Evolutionary conservation across 2,797 vertebrate genomes (phyloP), one percentile per base, ranked within the genome.

Genomic region (Alexandromys oeconomus): DNA sequence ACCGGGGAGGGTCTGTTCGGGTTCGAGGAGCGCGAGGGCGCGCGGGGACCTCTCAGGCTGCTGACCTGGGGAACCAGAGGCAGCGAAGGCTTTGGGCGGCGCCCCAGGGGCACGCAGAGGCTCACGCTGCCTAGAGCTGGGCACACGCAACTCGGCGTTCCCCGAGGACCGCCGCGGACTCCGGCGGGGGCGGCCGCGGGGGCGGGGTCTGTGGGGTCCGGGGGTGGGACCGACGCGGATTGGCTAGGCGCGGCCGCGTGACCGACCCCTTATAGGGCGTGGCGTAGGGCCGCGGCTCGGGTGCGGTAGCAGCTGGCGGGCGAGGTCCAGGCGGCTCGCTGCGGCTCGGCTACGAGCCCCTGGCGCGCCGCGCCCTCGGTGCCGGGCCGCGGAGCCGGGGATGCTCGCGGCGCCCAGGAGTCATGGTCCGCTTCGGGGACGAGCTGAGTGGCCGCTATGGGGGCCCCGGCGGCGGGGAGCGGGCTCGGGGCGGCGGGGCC

Each of bases 341-440:
- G 92, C 92, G 21, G 88, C 84, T 92, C n/a, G 2, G 61, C 63
- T 86, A 27, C 27, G 57, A 79, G 82, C 77, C 67, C 85, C 87
- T 40, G 87, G 95, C 91, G 94, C 94, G 94, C 94, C n/a, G 96
- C 80, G 93, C 96, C 92, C 90, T 97, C 96, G 86, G 65, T 82
- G 85, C 79, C 74, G 90, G 92, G 94, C 95, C 43, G 57, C 87
- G 73, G 94, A 92, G 96, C 97, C 61, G 78, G 96, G 96, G 91
- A 97, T 96, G 96, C 95, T 65, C 82, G 94, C 97, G 98, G 98
- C 96, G 82, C 81, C 91, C 82, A 21, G 88, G 88, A 40, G 77
- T 93, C 97, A 99, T 99, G 99, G 99, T 99, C 99, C 99, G 99
- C 97, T 99, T 99, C 87, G 99, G 99, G 98, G 99, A 99, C 98